Conservation (phyloP, 2,888 invertebrate species). For the Dolichomitus sp. region DNA sequence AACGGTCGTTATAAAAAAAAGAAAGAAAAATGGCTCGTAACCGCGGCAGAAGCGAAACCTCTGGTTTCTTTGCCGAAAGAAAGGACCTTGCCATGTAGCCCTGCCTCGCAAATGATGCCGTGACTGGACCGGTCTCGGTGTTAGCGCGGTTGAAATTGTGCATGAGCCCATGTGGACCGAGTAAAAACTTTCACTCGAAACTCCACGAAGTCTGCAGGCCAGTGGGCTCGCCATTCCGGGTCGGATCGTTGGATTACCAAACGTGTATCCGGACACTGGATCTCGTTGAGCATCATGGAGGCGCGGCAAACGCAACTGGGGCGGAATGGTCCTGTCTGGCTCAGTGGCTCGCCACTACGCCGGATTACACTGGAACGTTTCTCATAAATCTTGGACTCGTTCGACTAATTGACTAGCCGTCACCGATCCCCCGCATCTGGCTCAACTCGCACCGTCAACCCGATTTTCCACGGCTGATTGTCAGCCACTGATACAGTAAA, state of each 20-base stretch:
- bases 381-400: constrained; percentile 33
- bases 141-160: neutral
- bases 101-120: constrained; percentile 12
- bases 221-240: constrained; percentile 57
- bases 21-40: neutral
- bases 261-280: constrained; percentile 54
- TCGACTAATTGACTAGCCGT: constrained; percentile 30
- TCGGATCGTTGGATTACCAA: constrained; percentile 55
- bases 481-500: neutral
- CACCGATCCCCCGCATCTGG: neutral
- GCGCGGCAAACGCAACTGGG: constrained; percentile 37
- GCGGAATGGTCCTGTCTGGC: constrained; percentile 38
- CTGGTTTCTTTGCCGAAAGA: constrained; percentile 5
- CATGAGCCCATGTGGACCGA: constrained; percentile 28
- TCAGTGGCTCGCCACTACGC: neutral
- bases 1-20: no score
- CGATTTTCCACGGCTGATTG: constrained; percentile 10
- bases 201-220: constrained; percentile 40
- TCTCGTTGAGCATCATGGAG: constrained; percentile 5
- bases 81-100: constrained; percentile 6
- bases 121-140: neutral
- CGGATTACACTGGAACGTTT: constrained; percentile 13
- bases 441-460: neutral
- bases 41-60: neutral
- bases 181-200: constrained; percentile 65